Conservation (phyloP, 2,888 invertebrate species). For the Auanema freiburgensis region DNA sequence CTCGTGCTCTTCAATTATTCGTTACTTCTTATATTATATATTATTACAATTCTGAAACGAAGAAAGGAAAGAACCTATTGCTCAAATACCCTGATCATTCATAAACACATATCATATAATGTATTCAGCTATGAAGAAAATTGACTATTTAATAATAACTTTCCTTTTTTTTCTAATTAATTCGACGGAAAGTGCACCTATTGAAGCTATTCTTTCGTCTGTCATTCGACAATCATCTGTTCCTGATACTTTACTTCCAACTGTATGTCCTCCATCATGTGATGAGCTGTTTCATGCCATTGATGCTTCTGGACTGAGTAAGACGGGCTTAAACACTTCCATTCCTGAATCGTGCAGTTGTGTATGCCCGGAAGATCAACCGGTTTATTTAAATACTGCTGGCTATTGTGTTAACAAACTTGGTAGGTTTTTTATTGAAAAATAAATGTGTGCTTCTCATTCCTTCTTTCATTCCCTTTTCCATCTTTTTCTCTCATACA, state of each 20-base stretch:
- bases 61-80: too few species aligned
- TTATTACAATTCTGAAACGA: too few species aligned
- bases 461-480: too few species aligned
- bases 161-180: not conserved
- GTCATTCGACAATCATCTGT: slow-evolving; percentile 24
- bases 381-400: slow-evolving; percentile 41
- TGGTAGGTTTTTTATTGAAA: slow-evolving; percentile 22
- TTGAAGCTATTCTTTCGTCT: slow-evolving; percentile 6
- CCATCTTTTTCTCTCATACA: too few species aligned
- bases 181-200: not conserved
- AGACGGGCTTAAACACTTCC: not conserved
- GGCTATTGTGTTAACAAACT: slow-evolving; percentile 39
- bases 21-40: too few species aligned
- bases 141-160: not conserved
- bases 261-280: slow-evolving; percentile 46
- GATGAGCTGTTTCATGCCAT: slow-evolving; percentile 36
- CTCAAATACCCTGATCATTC: not conserved
- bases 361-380: slow-evolving; percentile 38
- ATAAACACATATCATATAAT: not conserved
- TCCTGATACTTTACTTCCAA: slow-evolving; percentile 40
- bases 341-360: slow-evolving; percentile 29
- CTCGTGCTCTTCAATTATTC: too few species aligned
- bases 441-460: too few species aligned
- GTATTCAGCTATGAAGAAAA: not conserved
- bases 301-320: not conserved